Conservation (phyloP, 2,113 vertebrate species). For the Felis chaus region DNA sequence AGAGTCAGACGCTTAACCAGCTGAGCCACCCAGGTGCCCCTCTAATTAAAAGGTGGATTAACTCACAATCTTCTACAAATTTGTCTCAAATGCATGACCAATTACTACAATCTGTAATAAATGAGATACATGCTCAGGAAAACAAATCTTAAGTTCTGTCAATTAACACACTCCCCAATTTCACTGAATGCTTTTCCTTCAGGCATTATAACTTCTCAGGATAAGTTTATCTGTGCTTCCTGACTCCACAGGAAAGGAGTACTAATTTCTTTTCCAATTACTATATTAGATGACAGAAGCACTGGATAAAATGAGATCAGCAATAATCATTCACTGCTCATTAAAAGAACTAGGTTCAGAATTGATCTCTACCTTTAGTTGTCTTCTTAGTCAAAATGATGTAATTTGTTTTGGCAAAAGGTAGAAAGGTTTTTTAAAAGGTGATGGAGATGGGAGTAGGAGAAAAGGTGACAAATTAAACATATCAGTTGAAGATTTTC, state of each 20-base stretch:
- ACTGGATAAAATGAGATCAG: neutral
- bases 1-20: too few relatives aligned
- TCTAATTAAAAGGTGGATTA: constrained; percentile 16
- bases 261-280: neutral
- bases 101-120: constrained; percentile 9
- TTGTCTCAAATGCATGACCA: constrained; percentile 25
- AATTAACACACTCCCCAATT: neutral
- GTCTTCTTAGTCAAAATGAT: constrained; percentile 43
- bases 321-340: neutral
- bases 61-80: constrained; percentile 1
- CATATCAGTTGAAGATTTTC: neutral
- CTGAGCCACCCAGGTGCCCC: too few relatives aligned
- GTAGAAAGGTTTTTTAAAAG: neutral
- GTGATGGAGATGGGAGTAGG: neutral
- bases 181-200: neutral
- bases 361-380: neutral
- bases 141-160: neutral
- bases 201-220: neutral
- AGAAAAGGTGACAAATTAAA: constrained; percentile 50
- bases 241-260: neutral
- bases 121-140: neutral
- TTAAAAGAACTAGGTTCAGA: neutral
- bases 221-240: neutral
- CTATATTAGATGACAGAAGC: neutral
- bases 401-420: neutral